Base-by-base conservation (phyloP, 1,140 invertebrate genomes). In the Ceratoteleas bidentatus region DNA sequence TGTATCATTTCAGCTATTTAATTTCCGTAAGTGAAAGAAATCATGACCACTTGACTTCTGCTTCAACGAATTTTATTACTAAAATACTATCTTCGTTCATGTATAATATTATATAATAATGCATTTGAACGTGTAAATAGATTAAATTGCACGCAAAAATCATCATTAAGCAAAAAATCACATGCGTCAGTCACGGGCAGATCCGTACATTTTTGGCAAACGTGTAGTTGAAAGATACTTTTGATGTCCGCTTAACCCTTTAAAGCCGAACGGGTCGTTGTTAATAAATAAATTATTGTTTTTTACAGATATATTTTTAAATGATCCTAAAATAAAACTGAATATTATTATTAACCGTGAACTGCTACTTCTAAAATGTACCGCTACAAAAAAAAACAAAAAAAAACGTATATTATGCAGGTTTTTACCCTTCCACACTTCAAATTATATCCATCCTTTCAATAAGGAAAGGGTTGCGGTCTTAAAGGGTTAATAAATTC, bases 21-120 rank as follows among this genome's bases (percentile, higher is more conserved):
- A 40, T 40, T 40, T 40, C 36, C 7, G 2, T 8, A 40, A 40
- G 36, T 40, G 10, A 8, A 9, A 11, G n/a, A 40, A 40, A 40
- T 40, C 36, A 40, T 40, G 10, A 24, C 38, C 24, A 61, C 8
- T 62, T 62, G 11, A 11, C 36, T 6, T 62, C n/a, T n/a, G 45
- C 33, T 52, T 76, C 58, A 65, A 78, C 53, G n/a, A 65, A 58
- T 78, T 78, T 78, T 78, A 78, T 78, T 78, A 78, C 65, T 78
- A 70, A 78, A 78, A 78, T 78, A 78, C 66, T 70, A 70, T 78
- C 11, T 56, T 47, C 45, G 16, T 66, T 75, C 24, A 62, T 62
- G 13, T 68, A 68, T 62, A 77, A 61, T 68, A 58, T 57, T 52
- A 77, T 64, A 64, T 64, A 69, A 73, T 64, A 50, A 73, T 65